Conservation (phyloP, 2,888 invertebrate species). For the Athripsodes cinereus region DNA sequence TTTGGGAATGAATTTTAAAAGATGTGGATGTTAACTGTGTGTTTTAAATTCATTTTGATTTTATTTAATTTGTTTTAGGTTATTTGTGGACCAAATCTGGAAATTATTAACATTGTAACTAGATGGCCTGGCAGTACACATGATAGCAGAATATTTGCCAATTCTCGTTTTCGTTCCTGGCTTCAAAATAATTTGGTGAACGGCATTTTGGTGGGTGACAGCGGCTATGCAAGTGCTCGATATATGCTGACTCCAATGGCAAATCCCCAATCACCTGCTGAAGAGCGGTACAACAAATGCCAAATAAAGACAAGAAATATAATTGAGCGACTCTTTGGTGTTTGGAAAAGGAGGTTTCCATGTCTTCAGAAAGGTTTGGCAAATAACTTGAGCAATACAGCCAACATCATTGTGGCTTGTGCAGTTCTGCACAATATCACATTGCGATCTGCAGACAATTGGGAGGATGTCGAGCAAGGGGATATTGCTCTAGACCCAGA, state of each 20-base stretch:
- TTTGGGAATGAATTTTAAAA: too few species aligned
- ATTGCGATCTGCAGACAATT: too few species aligned
- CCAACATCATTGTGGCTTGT: constrained; percentile 22
- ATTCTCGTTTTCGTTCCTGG: not conserved
- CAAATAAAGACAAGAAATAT: constrained; percentile 25
- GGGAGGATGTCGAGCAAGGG: too few species aligned
- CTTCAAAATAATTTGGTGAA: not conserved
- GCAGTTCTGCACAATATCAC: constrained; percentile 26
- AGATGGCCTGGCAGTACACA: constrained; percentile 25
- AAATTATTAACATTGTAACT: constrained; percentile 22
- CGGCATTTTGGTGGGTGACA: constrained; percentile 6
- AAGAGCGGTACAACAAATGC: constrained; percentile 22
- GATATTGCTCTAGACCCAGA: too few species aligned
- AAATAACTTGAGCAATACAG: constrained; percentile 9
- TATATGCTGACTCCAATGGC: constrained; percentile 27
- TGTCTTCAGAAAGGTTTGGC: constrained; percentile 11
- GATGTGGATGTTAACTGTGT: too few species aligned
- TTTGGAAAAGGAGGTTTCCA: constrained; percentile 25
- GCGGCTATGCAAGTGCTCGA: constrained; percentile 25
- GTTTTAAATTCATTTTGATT: too few species aligned
- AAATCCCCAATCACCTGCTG: constrained; percentile 15
- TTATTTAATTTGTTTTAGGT: too few species aligned
- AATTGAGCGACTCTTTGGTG: constrained; percentile 25
- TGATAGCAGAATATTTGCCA: constrained; percentile 20
- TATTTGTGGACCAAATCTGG: constrained; percentile 16